Evolutionary conservation across 2,797 vertebrate species (phyloP), one percentile per base, ranked within the genome.

Genomic region (Sebastes itinus): DNA sequence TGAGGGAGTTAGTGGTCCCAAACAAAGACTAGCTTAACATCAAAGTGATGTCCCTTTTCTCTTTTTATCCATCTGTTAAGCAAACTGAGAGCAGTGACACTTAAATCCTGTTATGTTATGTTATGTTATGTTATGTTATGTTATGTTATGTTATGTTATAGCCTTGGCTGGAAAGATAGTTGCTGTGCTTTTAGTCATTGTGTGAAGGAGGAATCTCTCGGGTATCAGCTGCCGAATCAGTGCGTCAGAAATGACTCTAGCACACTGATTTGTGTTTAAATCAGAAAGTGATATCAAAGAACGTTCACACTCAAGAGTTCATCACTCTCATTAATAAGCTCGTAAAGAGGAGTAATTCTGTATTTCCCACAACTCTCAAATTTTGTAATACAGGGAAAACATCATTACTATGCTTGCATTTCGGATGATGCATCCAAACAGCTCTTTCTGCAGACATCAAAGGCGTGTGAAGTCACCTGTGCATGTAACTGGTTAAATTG

Each of bases 11-110:
- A 42, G 77, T 58, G 60, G 80, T 85, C 72, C 79, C 61, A 88
- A 92, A 91, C 81, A 87, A 82, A 86, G 78, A 87, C 75, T 12
- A 75, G 32, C 85, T 88, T 74, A 77, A 88, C 78, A 75, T 89
- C 79, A 88, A 82, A 82, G 66, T 28, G 32, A 77, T 55, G 58
- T 64, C 68, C 69, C 58, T 67, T 70, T 68, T 64, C 64, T 67
- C 27, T 76, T 79, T 85, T 70, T 65, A 72, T 83, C 65, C 22
- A 33, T 86, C 69, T 88, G 69, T 78, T 77, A 61, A 76, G 75
- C 73, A 74, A 82, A 67, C 84, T 7, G 25, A n/a, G 49, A 84
- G 20, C 67, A 58, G 65, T 35, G 63, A 77, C 33, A 33, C 52
- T 72, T 42, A 30, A 67, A 67, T 38, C 54, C 20, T 60, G 77